These are phyloP conservation scores for Agrilus mali DNA, from an alignment of 2,888 invertebrate species.

Conservation along the genomic window DNA sequence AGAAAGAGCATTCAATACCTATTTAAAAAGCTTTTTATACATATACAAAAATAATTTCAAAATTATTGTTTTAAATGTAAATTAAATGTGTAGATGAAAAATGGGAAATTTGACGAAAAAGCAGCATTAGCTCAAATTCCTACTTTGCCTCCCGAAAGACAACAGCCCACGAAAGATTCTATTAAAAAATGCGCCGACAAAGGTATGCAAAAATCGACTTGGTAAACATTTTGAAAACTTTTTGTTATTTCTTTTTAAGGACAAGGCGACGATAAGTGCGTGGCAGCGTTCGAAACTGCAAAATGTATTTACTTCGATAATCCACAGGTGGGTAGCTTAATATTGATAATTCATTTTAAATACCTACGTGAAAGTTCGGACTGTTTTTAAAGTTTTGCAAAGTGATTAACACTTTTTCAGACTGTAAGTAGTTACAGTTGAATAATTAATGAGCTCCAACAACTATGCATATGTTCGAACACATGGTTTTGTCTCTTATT, in stretches of 20 bases:
- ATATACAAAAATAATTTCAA: background rate
- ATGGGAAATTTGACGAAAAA: background rate
- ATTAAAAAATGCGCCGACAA: conserved; percentile 36
- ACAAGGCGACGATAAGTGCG: background rate
- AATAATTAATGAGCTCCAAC: too few species aligned
- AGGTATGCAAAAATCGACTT: conserved; percentile 23
- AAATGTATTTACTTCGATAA: background rate
- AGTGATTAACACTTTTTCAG: too few species aligned
- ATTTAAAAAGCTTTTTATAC: too few species aligned
- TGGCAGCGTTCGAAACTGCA: background rate
- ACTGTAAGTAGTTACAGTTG: too few species aligned
- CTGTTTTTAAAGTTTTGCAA: too few species aligned
- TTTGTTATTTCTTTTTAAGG: background rate
- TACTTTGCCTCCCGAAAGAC: conserved; percentile 29
- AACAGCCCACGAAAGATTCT: conserved; percentile 35
- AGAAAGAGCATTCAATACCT: too few species aligned
- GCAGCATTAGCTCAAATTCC: background rate
- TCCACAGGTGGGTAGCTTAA: conserved; percentile 1
- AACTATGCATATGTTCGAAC: too few species aligned
- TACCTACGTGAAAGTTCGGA: too few species aligned
- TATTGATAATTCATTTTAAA: too few species aligned
- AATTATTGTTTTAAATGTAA: conserved; percentile 1
- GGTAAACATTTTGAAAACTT: background rate
- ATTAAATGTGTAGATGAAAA: background rate
- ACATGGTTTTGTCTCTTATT: too few species aligned